Percentiles rank a stretch among this genome's conserved stretches.
phyloP scores from a whole-genome alignment of 1,140 invertebrate genomes.

The Drosophila baimaii region DNA sequence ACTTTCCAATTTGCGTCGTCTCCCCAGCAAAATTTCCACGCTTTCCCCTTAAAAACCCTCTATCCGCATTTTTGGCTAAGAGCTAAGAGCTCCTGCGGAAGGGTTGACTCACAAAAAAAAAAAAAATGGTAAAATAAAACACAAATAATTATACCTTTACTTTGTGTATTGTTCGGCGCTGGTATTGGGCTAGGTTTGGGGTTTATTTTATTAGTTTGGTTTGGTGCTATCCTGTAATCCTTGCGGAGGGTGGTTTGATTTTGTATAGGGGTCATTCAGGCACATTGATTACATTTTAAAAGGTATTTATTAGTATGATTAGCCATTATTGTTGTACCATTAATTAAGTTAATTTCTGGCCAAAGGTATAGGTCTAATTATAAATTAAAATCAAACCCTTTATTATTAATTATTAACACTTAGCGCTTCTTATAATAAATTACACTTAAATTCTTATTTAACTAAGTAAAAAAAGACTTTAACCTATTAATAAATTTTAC shows the following conservation, averaged over 20 bases:
- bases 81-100: slow-evolving; percentile 1
- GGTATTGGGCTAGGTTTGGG: slow-evolving; percentile 22
- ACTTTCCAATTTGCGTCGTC: slow-evolving; percentile 72
- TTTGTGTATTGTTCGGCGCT: slow-evolving; percentile 17
- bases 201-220: slow-evolving; percentile 22
- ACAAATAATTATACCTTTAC: slow-evolving; percentile 45
- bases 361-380: too few relatives aligned
- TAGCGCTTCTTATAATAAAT: neutral
- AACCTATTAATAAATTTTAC: too few relatives aligned
- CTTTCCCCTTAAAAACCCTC: slow-evolving; percentile 13
- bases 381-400: too few relatives aligned
- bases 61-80: slow-evolving; percentile 10
- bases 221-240: neutral
- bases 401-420: too few relatives aligned
- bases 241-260: neutral
- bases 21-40: slow-evolving; percentile 58
- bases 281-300: neutral
- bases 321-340: too few relatives aligned
- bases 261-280: neutral
- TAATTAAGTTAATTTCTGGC: neutral
- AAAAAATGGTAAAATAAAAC: slow-evolving; percentile 36
- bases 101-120: neutral
- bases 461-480: neutral
- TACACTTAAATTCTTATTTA: neutral
- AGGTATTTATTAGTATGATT: too few relatives aligned